phyloP scores from a whole-genome alignment of 2,797 vertebrate species.

The Pangasius krempfi region DNA sequence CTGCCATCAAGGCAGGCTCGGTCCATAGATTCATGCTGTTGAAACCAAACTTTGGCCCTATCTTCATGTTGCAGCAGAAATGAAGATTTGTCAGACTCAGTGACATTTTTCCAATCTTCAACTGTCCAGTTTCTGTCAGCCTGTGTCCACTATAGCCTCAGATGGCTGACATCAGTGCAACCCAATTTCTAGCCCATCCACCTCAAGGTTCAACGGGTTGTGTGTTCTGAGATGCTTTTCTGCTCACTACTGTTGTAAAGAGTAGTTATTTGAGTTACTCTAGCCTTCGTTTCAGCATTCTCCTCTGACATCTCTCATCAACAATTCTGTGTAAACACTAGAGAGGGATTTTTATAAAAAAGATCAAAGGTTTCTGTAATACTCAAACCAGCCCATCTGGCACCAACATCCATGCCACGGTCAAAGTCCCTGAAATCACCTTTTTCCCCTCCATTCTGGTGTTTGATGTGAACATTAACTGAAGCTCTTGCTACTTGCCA shows the following conservation, averaged over 20 bases:
- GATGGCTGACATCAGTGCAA: not conserved
- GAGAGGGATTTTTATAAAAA: not conserved
- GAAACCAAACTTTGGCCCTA: not conserved
- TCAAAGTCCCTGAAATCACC: not conserved
- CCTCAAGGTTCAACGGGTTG: not conserved
- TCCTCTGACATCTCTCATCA: not conserved
- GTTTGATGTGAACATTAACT: not conserved
- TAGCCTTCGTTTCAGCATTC: not conserved
- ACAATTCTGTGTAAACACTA: not conserved
- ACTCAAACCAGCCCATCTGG: not conserved
- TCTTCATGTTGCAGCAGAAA: not conserved
- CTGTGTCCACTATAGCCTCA: not conserved
- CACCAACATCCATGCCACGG: not conserved
- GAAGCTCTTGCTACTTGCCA: not conserved
- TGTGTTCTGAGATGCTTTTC: not conserved
- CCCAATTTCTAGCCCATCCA: not conserved
- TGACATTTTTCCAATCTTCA: not conserved
- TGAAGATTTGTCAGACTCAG: not conserved
- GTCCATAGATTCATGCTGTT: not conserved
- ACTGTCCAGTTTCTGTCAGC: not conserved
- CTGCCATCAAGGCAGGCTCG: not conserved
- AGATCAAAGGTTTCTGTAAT: not conserved
- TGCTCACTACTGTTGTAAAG: not conserved
- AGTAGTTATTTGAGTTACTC: not conserved
- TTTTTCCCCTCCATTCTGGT: not conserved